Percentiles rank a stretch among this genome's conserved stretches.
These are phyloP conservation scores for Scalopus aquaticus DNA, from an alignment of 2,113 vertebrate species.

Conservation along the genomic window DNA sequence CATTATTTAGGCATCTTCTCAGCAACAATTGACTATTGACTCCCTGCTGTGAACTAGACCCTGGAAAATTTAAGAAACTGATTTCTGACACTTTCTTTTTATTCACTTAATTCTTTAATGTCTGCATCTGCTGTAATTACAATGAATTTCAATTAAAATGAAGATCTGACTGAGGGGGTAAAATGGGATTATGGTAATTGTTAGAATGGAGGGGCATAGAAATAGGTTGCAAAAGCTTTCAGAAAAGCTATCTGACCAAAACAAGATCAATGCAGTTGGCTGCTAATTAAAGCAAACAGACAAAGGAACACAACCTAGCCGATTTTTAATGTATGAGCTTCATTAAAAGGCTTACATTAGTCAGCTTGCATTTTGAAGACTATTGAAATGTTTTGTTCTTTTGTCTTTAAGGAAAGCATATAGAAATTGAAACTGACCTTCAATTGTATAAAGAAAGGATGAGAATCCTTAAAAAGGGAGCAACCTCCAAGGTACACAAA, in stretches of 20 bases:
- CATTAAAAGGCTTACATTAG: constrained; percentile 75
- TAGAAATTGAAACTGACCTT: constrained; percentile 75
- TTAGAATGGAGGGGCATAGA: constrained; percentile 71
- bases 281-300: constrained; percentile 85
- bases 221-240: constrained; percentile 82
- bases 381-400: constrained; percentile 74
- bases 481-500: neutral
- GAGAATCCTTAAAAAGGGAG: neutral
- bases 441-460: constrained; percentile 24
- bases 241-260: constrained; percentile 82
- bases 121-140: constrained; percentile 76
- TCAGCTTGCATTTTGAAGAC: constrained; percentile 63
- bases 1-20: neutral
- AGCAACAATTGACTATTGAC: neutral
- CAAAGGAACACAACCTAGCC: constrained; percentile 75
- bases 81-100: constrained; percentile 64
- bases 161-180: constrained; percentile 69
- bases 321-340: constrained; percentile 81
- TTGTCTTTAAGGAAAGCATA: constrained; percentile 37
- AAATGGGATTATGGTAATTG: constrained; percentile 83
- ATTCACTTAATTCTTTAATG: constrained; percentile 81
- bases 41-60: neutral
- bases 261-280: constrained; percentile 71
- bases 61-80: constrained; percentile 48
- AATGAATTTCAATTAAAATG: constrained; percentile 78